Evolutionary conservation across 1,140 invertebrate species (phyloP).

Genomic region (Chionoecetes opilio): DNA sequence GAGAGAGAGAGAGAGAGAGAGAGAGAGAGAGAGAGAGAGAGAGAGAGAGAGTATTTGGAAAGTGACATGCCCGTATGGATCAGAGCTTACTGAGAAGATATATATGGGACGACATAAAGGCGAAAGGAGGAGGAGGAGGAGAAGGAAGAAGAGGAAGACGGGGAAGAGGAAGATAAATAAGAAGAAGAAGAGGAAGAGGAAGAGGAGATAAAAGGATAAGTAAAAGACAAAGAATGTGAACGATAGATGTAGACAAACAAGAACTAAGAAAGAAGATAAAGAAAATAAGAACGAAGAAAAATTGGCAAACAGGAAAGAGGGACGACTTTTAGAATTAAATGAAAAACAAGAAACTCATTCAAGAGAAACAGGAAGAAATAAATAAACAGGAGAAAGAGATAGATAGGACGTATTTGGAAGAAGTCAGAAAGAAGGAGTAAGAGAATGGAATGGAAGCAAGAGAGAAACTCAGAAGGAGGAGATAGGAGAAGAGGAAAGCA

Average conservation of each 20-base stretch:
- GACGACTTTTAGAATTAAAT: too few species aligned
- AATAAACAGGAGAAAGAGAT: background rate
- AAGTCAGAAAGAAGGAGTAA: background rate
- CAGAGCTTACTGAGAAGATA: background rate
- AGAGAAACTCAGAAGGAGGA: background rate
- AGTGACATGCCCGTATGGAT: background rate
- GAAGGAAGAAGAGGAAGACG: background rate
- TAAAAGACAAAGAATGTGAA: background rate
- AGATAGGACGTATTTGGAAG: background rate
- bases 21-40: slow-evolving; percentile 17
- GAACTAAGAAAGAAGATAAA: background rate
- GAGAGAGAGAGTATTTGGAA: slow-evolving; percentile 1
- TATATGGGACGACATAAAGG: background rate
- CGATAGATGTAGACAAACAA: background rate
- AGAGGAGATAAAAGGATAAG: background rate
- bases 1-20: background rate
- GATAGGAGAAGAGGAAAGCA: background rate
- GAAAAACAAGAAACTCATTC: too few species aligned
- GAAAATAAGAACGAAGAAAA: background rate
- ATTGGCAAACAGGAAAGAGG: background rate
- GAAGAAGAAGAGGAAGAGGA: background rate
- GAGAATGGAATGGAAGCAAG: background rate
- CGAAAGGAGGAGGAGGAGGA: background rate
- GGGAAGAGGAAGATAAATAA: background rate
- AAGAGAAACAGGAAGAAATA: too few species aligned